Evolutionary conservation across 2,888 invertebrate species (phyloP).

Genomic region (Metalampra italica): DNA sequence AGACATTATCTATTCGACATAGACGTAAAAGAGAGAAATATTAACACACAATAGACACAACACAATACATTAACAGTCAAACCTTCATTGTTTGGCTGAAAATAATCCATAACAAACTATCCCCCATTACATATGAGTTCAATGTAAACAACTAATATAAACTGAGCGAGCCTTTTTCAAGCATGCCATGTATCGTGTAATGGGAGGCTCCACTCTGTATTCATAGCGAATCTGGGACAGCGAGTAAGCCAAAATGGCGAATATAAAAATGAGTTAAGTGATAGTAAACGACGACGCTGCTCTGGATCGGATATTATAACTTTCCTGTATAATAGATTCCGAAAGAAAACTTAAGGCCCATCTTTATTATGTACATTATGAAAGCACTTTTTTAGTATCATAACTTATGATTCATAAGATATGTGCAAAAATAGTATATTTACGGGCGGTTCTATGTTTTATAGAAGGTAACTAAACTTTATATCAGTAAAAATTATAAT

Average conservation of each 20-base stretch:
- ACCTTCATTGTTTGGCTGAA: too few relatives aligned
- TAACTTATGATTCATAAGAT: too few relatives aligned
- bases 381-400: too few relatives aligned
- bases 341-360: slow-evolving; percentile 35
- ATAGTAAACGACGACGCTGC: slow-evolving; percentile 57
- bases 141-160: slow-evolving; percentile 42
- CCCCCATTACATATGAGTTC: slow-evolving; percentile 16
- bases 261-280: slow-evolving; percentile 72
- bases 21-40: too few relatives aligned
- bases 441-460: too few relatives aligned
- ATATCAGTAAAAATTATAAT: too few relatives aligned
- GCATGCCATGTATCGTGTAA: slow-evolving; percentile 60
- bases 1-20: too few relatives aligned
- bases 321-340: slow-evolving; percentile 54
- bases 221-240: slow-evolving; percentile 62
- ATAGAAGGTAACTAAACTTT: too few relatives aligned
- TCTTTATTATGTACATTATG: not conserved
- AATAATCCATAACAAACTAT: not conserved
- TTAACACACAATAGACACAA: too few relatives aligned
- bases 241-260: slow-evolving; percentile 60
- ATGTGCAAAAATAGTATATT: too few relatives aligned
- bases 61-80: too few relatives aligned
- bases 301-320: slow-evolving; percentile 51
- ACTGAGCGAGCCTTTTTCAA: slow-evolving; percentile 40
- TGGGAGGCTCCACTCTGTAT: slow-evolving; percentile 53